phyloP scores from a whole-genome alignment of 2,888 invertebrate species.

The Clitarchus hookeri region DNA sequence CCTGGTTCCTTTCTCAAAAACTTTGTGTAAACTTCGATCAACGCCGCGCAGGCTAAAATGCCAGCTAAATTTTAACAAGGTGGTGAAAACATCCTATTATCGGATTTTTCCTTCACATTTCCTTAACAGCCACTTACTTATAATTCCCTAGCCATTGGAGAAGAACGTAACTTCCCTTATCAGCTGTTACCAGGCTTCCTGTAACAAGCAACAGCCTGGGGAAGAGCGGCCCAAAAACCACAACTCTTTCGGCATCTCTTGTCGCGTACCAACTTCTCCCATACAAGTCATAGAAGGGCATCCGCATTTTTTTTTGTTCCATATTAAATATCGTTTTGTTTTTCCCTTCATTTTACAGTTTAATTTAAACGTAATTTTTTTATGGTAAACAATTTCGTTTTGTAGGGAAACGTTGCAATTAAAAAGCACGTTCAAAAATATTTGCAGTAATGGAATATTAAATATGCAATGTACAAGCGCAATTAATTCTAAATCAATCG shows the following conservation, averaged over 20 bases:
- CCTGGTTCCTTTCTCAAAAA: background rate
- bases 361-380: too few relatives aligned
- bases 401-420: too few relatives aligned
- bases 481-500: too few relatives aligned
- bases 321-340: too few relatives aligned
- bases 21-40: background rate
- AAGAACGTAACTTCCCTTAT: conserved; percentile 16
- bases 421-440: too few relatives aligned
- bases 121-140: conserved; percentile 25
- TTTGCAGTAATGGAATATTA: too few relatives aligned
- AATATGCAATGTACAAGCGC: too few relatives aligned
- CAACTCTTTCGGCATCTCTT: background rate
- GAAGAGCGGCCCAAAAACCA: background rate
- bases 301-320: too few relatives aligned
- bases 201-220: background rate
- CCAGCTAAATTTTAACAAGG: conserved; percentile 22
- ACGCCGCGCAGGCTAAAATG: background rate
- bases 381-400: too few relatives aligned
- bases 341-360: too few relatives aligned
- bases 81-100: conserved; percentile 21
- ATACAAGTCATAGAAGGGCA: too few relatives aligned
- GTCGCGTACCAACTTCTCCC: too few relatives aligned
- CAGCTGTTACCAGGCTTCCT: conserved; percentile 18
- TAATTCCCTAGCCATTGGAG: conserved; percentile 19
- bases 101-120: conserved; percentile 23